Evolutionary conservation across 2,113 vertebrate species (phyloP), one percentile per base, ranked within the genome.

Genomic region (Empidonax traillii): DNA sequence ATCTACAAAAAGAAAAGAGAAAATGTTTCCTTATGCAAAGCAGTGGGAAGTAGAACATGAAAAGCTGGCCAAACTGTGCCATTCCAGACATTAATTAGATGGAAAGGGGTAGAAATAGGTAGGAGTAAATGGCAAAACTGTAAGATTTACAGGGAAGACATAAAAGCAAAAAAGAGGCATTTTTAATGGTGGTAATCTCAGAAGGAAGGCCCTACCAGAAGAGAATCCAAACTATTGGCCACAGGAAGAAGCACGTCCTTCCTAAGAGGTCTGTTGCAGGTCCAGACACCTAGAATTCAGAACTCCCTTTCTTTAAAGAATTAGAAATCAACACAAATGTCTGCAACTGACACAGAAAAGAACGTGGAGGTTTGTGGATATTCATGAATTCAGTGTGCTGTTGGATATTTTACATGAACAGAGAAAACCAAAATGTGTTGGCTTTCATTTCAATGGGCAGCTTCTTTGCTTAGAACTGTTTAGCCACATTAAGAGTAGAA

Each of bases 311-410:
- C 53, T 62, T 37, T 44, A 25, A 62, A 69, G 23, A 28, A 71
- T 20, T 59, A 53, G 39, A 79, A 69, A 78, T 12, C 6, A 25
- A 16, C 21, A 76, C 15, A 22, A 25, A 71, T 59, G 3, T 22
- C 1, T 6, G 49, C 18, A 16, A 8, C 35, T 61, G 8, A 9
- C 28, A 49, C 0, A 49, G 18, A 25, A 8, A 61, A 41, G 19
- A 81, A 58, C 4, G 41, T 23, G 14, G 21, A 53, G 31, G 41
- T 47, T 35, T 53, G 6, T 52, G 62, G n/a, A 33, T 71, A 47
- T 66, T 68, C 7, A 43, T n/a, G 4, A 62, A 37, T 35, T 58
- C 51, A 49, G 37, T 19, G 23, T 31, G 49, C 10, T 82, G 5
- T 20, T 72, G 28, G 24, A 66, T 52, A 13, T 49, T 51, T 61